Evolutionary conservation across 2,113 vertebrate genomes (phyloP), one percentile per base, ranked within the genome.

Genomic region (Zapus hudsonius): DNA sequence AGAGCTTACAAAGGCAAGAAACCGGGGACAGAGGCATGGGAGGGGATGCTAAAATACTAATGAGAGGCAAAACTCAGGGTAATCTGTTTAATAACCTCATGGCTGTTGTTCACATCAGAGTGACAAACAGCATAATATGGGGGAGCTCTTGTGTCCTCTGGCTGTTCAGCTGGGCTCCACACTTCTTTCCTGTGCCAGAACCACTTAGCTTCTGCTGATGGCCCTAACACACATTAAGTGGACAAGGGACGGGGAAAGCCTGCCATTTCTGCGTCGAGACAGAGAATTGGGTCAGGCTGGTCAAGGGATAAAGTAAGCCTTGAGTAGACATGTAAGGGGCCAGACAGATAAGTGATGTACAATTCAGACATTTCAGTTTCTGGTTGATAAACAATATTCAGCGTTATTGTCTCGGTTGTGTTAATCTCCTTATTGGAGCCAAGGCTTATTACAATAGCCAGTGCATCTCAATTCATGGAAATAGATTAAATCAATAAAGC

Each of bases 111-210:
- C 96, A 98, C 97, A 98, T 97, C 95, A 96, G 96, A 98, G 97
- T 97, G 96, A 97, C 97, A 98, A 97, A 97, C 97, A 94, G 92
- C 91, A 95, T 96, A 96, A 96, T 96, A 93, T 84, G 95, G 95
- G 84, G 94, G 76, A 83, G 69, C 95, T 92, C 96, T 86, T 70
- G 80, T 98, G 97, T 98, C 97, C 96, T 97, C 97, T 98, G 97
- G 97, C 97, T 96, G 97, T 97, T 94, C 94, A 91, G 95, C 96
- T 96, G 95, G 74, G 96, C 93, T 97, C 95, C 94, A 93, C 95
- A 95, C 96, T 97, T 97, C 97, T 96, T 97, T 96, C 92, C 87
- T 91, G 89, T 98, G 98, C 97, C 98, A 98, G 95, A 97, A 98
- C 84, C 29, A 98, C 96, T 98, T 97, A 98, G 73, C 89, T 97